Conservation (phyloP, 2,888 invertebrate genomes). For the Hanleya hanleyi region DNA sequence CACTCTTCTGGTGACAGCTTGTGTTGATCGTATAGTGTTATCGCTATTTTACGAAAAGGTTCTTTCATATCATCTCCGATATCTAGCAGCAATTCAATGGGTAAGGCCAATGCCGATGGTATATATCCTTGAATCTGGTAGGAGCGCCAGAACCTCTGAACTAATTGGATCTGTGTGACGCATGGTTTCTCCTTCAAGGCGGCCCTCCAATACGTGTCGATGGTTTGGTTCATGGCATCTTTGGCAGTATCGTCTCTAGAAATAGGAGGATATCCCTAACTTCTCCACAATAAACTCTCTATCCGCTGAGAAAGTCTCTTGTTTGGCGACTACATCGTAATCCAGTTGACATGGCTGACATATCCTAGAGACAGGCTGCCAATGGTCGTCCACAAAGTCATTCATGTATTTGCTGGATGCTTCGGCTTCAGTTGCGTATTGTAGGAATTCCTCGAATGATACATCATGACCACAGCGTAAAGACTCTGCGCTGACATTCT, state of each 20-base stretch:
- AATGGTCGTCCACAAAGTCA: slow-evolving; percentile 42
- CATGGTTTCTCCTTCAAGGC: slow-evolving; percentile 5
- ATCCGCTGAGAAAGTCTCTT: slow-evolving; percentile 45
- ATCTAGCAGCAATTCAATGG: neutral
- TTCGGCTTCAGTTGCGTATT: slow-evolving; percentile 20
- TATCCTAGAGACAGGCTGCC: slow-evolving; percentile 41
- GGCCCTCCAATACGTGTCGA: neutral
- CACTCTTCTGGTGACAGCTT: slow-evolving; percentile 16
- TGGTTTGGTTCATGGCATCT: neutral
- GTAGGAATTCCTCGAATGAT: slow-evolving; percentile 46
- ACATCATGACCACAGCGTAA: slow-evolving; percentile 46
- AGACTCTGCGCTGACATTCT: slow-evolving; percentile 8
- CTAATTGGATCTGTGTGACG: slow-evolving; percentile 18
- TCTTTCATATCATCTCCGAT: neutral
- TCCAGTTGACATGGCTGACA: slow-evolving; percentile 48
- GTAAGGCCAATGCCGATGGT: slow-evolving; percentile 18
- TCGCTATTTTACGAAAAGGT: neutral
- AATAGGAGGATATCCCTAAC: neutral
- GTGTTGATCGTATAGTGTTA: neutral
- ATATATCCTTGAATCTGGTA: slow-evolving; percentile 47
- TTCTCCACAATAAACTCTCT: slow-evolving; percentile 31
- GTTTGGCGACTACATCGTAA: slow-evolving; percentile 41
- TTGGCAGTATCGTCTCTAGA: neutral
- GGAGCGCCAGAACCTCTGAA: slow-evolving; percentile 42
- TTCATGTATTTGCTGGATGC: neutral